Percentiles rank a stretch among this genome's conserved stretches.
Evolutionary conservation across 2,113 vertebrate species (phyloP).

Genomic region (Gallinago media): DNA sequence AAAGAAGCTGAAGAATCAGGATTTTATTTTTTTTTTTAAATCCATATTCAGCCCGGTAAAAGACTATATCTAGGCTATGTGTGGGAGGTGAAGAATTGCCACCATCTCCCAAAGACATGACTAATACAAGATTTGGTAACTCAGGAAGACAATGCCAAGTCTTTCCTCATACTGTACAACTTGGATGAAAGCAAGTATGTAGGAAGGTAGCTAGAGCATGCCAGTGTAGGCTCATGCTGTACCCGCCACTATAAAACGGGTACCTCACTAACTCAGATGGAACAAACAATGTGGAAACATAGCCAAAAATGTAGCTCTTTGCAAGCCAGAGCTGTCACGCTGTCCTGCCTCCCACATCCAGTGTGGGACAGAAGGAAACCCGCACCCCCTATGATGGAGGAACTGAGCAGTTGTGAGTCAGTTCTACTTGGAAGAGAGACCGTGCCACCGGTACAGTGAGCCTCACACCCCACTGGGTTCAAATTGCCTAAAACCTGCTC

Average conservation of each 20-base stretch:
- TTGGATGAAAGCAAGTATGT: constrained; percentile 42
- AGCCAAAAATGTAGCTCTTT: not conserved
- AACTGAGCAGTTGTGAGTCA: not conserved
- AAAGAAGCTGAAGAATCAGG: not conserved
- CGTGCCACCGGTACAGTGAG: not conserved
- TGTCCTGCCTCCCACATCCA: not conserved
- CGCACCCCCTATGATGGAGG: accelerated
- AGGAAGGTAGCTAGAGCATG: constrained; percentile 6
- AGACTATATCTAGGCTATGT: constrained; percentile 37
- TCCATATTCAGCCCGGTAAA: not conserved
- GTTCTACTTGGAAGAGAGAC: not conserved
- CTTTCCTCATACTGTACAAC: constrained; percentile 43
- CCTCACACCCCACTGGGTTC: not conserved
- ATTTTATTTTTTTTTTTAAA: not conserved
- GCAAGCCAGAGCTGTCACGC: not conserved
- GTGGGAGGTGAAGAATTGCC: constrained; percentile 59
- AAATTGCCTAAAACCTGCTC: not conserved
- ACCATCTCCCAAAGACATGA: constrained; percentile 65
- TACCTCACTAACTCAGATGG: not conserved
- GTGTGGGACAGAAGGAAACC: not conserved
- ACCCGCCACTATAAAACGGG: not conserved
- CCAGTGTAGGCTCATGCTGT: not conserved
- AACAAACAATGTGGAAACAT: not conserved
- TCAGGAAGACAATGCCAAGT: constrained; percentile 64
- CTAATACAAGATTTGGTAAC: constrained; percentile 64